Evolutionary conservation across 2,797 vertebrate genomes (phyloP).

Genomic region (Microchirus variegatus): DNA sequence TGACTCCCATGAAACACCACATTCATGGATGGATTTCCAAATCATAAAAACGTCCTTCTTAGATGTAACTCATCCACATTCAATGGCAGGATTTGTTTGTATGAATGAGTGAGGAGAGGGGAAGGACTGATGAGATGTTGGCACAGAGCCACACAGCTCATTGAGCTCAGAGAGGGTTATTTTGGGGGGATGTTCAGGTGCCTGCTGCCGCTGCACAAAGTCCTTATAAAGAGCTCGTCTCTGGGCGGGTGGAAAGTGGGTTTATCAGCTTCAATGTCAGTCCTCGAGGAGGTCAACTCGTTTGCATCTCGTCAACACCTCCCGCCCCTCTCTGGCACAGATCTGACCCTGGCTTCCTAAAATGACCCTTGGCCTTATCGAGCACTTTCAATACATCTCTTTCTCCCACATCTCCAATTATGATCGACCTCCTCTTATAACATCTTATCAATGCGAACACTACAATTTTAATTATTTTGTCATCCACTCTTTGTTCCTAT

Average conservation of each 20-base stretch:
- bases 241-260: slow-evolving; percentile 71
- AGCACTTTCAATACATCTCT: slow-evolving; percentile 15
- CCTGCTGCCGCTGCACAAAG: slow-evolving; percentile 56
- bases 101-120: slow-evolving; percentile 6
- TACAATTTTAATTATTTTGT: too few relatives aligned
- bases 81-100: not conserved
- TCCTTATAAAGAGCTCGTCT: slow-evolving; percentile 80
- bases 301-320: slow-evolving; percentile 82
- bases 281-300: slow-evolving; percentile 67
- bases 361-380: slow-evolving; percentile 30
- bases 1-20: too few relatives aligned
- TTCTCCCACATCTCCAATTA: slow-evolving; percentile 13
- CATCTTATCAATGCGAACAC: too few relatives aligned
- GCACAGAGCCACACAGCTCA: slow-evolving; percentile 46
- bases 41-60: too few relatives aligned
- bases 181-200: slow-evolving; percentile 73
- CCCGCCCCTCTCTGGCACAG: slow-evolving; percentile 47
- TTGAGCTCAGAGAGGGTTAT: slow-evolving; percentile 66
- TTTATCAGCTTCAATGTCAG: slow-evolving; percentile 74
- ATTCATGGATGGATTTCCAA: too few relatives aligned
- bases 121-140: slow-evolving; percentile 31
- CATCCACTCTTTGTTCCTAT: too few relatives aligned
- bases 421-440: not conserved
- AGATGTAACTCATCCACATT: not conserved
- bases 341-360: slow-evolving; percentile 46